Evolutionary conservation across 92 coral and sea anemone species (phyloP), one percentile per base, ranked within the genome.

Genomic region (Micromussa lordhowensis): DNA sequence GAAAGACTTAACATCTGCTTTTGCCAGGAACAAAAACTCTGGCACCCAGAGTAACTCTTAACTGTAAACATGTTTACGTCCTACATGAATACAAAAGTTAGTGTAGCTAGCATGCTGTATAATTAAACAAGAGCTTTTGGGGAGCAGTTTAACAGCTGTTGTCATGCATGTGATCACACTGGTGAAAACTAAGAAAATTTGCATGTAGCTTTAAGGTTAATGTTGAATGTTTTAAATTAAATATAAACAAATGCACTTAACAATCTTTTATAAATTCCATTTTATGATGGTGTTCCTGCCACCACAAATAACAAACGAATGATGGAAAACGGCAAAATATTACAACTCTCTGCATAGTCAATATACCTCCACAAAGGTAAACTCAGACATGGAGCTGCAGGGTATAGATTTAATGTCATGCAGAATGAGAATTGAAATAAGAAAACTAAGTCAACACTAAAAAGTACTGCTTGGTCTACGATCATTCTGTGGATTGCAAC

Each of bases 201-300:
- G 16, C 19, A 30, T 70, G 36, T 32, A 32, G 24, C 21, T 17
- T 19, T 3, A 34, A 72, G 12, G 31, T 18, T 71, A 14, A 36
- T 34, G 77, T 71, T 19, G 36, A 24, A 2, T 18, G 34, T 32
- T 34, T 35, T 19, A 59, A 82, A 66, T 68, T 82, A 68, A 82
- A 58, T 57, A 64, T 19, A 73, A 68, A 36, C 59, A 38, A 82
- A 40, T 40, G 68, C 75, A 34, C 78, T 73, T 19, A 22, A 73
- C 53, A 66, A 64, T 63, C 36, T 81, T 73, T 15, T 15, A 28
- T 21, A 82, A 66, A 68, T 29, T 66, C 66, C 6, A 9, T 44
- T 44, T 8, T 44, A 44, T 2, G 77, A 4, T 54, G 86, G 61
- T 83, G 87, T 83, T 71, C 87, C 87, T 31, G 87, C 80, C 79